Evolutionary conservation across 2,113 vertebrate species (phyloP), one percentile per base, ranked within the genome.

Genomic region (Macaca fascicularis): DNA sequence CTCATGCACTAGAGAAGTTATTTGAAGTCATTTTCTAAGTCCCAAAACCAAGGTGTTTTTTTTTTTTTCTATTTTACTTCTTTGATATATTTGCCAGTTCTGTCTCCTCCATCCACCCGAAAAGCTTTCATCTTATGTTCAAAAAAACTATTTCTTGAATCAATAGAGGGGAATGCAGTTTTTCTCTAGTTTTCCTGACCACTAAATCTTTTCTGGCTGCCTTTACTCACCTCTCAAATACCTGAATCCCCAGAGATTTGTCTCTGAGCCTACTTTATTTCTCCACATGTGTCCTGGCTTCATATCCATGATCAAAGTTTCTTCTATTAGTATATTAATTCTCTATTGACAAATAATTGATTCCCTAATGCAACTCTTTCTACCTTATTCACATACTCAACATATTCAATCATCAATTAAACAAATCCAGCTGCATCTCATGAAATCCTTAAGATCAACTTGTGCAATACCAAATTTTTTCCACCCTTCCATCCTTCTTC

Each of bases 41-140:
- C 10, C 76, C 25, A 61, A 72, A 32, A 55, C 12, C 22, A 50
- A 35, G 9, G 6, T 45, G 84, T 79, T 57, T 82, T 92, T 43
- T 43, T 43, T 45, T 57, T 94, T 94, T 86, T 78, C 43, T 72
- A 6, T 82, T 89, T 91, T 27, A 55, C n/a, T 89, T 95, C 55
- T 95, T 52, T 64, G 87, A 52, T 13, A 8, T 80, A n/a, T 61
- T 88, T 93, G 16, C 48, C 78, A 93, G 8, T 57, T 93, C 76
- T 32, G 7, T 67, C 74, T 76, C 76, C 70, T 81, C 50, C 2
- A 3, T 89, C 35, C 10, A 64, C 57, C 74, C 35, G 52, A 11
- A 38, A 64, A 97, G 74, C 25, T 50, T 61, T 57, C 23, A 30
- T 74, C 45, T 81, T 57, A 81, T 4, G 43, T 67, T 93, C 6